Evolutionary conservation across 2,888 invertebrate genomes (phyloP).

Genomic region (Clunio marinus): DNA sequence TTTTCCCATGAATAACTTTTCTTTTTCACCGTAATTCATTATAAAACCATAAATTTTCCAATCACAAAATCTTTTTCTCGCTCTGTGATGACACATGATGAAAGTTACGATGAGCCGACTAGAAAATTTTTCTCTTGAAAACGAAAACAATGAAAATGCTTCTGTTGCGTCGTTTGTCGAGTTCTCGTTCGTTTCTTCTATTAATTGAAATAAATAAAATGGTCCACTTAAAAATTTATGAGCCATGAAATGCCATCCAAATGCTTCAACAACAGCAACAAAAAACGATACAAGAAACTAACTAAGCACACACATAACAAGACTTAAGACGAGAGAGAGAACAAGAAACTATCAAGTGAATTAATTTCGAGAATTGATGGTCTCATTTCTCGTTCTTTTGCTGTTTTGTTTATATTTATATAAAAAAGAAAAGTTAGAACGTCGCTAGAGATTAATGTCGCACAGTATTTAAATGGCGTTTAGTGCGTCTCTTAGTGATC

Average conservation of each 20-base stretch:
- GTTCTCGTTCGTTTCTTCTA: background rate
- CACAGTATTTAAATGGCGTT: slow-evolving; percentile 18
- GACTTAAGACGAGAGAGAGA: too few relatives aligned
- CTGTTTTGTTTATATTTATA: background rate
- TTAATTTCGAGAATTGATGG: slow-evolving; percentile 25
- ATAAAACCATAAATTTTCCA: slow-evolving; percentile 32
- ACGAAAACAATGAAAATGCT: slow-evolving; percentile 9
- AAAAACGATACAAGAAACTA: background rate
- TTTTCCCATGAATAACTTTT: slow-evolving; percentile 28
- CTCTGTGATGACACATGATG: background rate
- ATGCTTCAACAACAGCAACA: background rate
- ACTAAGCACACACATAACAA: background rate
- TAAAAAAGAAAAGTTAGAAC: too few relatives aligned
- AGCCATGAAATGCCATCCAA: slow-evolving; percentile 18
- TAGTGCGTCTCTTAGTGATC: background rate
- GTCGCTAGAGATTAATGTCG: slow-evolving; percentile 14
- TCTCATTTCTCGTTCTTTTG: background rate
- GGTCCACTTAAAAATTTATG: slow-evolving; percentile 37
- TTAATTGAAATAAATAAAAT: slow-evolving; percentile 38
- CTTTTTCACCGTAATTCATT: slow-evolving; percentile 7
- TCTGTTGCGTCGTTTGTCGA: background rate
- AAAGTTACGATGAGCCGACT: background rate
- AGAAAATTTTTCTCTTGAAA: slow-evolving; percentile 8
- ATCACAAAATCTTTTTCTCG: slow-evolving; percentile 12
- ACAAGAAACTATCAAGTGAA: slow-evolving; percentile 2